phyloP scores from a whole-genome alignment of 2,888 invertebrate species.

The Cheiracanthium punctorium region DNA sequence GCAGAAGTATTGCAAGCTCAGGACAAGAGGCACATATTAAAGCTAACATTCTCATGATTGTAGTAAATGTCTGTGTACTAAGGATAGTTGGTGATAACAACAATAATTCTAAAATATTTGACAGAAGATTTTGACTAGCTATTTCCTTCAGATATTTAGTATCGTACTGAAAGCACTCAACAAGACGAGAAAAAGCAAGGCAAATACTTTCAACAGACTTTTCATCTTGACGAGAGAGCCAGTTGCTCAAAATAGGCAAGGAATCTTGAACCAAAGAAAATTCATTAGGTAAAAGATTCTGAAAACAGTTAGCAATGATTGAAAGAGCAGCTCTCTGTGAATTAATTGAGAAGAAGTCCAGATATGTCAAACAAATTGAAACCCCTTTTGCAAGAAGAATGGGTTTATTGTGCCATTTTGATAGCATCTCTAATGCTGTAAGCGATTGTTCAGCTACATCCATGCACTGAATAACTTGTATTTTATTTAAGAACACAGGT shows the following conservation, averaged over 20 bases:
- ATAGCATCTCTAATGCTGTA: slow-evolving; percentile 97
- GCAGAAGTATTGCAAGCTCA: slow-evolving; percentile 90
- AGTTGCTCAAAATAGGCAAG: slow-evolving; percentile 86
- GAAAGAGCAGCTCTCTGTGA: slow-evolving; percentile 97
- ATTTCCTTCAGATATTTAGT: slow-evolving; percentile 93
- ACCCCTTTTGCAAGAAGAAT: slow-evolving; percentile 96
- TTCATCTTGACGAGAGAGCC: slow-evolving; percentile 87
- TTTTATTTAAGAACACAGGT: slow-evolving; percentile 96
- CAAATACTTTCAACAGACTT: slow-evolving; percentile 99
- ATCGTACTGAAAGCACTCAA: slow-evolving; percentile 96
- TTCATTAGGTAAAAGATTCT: slow-evolving; percentile 93
- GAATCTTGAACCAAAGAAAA: slow-evolving; percentile 94
- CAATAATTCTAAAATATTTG: slow-evolving; percentile 90
- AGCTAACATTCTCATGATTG: slow-evolving; percentile 95
- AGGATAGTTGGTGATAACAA: slow-evolving; percentile 88
- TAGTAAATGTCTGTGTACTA: slow-evolving; percentile 95
- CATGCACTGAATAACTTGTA: slow-evolving; percentile 99
- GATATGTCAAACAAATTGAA: slow-evolving; percentile 94
- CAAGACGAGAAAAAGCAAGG: slow-evolving; percentile 94
- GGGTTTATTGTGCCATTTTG: slow-evolving; percentile 95
- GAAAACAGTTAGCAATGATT: slow-evolving; percentile 98
- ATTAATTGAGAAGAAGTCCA: slow-evolving; percentile 99
- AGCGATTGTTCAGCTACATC: slow-evolving; percentile 99
- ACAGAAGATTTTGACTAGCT: slow-evolving; percentile 91
- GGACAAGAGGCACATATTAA: slow-evolving; percentile 97